A percentile compares a stretch with the other conserved stretches of the same genome.
Conservation (phyloP, 2,113 vertebrate genomes). For the Myiopsitta monachus region DNA sequence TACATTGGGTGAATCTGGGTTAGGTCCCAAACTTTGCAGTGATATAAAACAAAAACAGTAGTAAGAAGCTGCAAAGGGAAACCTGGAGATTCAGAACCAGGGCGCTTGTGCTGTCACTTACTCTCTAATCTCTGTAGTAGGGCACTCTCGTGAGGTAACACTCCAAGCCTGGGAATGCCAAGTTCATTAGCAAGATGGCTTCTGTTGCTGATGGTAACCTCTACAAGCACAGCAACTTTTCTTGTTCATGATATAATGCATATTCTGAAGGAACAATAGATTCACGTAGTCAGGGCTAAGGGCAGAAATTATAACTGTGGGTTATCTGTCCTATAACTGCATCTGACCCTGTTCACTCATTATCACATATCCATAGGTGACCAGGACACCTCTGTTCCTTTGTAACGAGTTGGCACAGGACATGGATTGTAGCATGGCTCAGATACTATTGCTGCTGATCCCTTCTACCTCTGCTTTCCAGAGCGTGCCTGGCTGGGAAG, state of each 20-base stretch:
- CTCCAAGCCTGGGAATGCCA: not conserved
- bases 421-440: rapidly evolving
- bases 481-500: not conserved
- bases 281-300: not conserved
- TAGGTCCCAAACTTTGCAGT: not conserved
- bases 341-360: not conserved
- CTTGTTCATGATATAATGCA: too few species aligned
- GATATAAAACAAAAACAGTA: not conserved
- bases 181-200: not conserved
- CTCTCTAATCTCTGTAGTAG: not conserved
- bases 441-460: not conserved
- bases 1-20: not conserved
- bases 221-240: not conserved
- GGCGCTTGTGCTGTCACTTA: not conserved
- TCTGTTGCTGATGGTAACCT: not conserved
- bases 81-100: not conserved
- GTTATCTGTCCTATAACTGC: not conserved
- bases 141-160: not conserved
- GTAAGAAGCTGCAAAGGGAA: not conserved
- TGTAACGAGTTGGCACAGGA: rapidly evolving
- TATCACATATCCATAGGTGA: not conserved
- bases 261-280: not conserved
- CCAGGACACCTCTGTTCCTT: not conserved
- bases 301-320: not conserved
- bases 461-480: not conserved